Base-by-base conservation (phyloP, 2,797 vertebrate species). In the Coranthus polyacanthus region DNA sequence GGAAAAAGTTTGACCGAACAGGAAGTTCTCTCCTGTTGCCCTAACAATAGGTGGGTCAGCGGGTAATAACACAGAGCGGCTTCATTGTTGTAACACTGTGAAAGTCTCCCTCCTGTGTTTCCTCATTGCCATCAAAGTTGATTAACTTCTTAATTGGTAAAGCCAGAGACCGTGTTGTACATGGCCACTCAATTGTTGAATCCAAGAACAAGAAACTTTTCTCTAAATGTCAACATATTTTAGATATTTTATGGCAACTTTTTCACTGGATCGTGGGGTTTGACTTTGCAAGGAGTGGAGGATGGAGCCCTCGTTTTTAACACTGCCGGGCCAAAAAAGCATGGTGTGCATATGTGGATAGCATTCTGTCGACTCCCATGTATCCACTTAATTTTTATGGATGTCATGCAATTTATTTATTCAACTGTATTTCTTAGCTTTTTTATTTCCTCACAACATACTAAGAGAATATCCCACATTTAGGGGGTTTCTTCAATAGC, bases 1-100 rank as follows among this genome's bases (percentile, higher is more conserved):
- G 98, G 79, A 99, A 98, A 93, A 99, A 99, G 89, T 97, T 99
- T 87, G 98, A 99, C 89, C 96, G 96, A 88, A 95, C 96, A 76
- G 97, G 97, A 85, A 96, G 94, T 67, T 93, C 96, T 18, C 92
- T 99, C 70, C 94, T 96, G 53, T 95, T 97, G 87, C 96, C 96
- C 82, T 98, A 95, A 97, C 88, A 86, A 79, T 92, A 90, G 91
- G 83, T 73, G 20, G 0, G 13, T 77, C 65, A 71, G 36, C 12
- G 57, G 78, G 71, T 78, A 71, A 70, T 68, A 18, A 79, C 85
- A 67, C 79, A 86, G 85, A 91, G 78, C 49, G 84, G 75, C 77
- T 89, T 89, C 86, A 84, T 87, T 80, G 76, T 81, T 77, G 79
- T 78, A 91, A 92, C 94, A 95, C 93, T 95, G 93, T 95, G 94